Evolutionary conservation across 1,140 invertebrate species (phyloP).

Genomic region (Sitodiplosis mosellana): DNA sequence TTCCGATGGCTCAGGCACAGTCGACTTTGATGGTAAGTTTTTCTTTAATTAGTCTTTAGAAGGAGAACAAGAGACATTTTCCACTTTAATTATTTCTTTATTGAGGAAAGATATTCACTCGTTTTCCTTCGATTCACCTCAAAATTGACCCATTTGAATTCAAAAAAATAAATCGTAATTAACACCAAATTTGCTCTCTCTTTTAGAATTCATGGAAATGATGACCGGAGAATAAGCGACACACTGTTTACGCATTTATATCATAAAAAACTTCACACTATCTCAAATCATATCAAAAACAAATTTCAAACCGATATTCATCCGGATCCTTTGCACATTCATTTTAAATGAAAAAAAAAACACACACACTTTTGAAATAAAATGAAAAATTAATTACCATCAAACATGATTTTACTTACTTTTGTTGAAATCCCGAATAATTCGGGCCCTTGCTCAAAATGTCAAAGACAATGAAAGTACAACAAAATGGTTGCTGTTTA

Average conservation of each 20-base stretch:
- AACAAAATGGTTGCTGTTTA: no score
- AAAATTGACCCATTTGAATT: background rate
- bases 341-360: slow-evolving; percentile 2
- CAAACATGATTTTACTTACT: no score
- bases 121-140: background rate
- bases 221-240: slow-evolving; percentile 72
- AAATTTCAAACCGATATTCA: background rate
- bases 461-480: no score
- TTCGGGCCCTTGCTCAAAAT: no score
- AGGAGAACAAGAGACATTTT: background rate
- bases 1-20: slow-evolving; percentile 67
- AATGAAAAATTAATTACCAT: no score
- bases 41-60: background rate
- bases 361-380: no score
- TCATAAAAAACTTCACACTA: background rate
- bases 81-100: background rate
- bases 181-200: slow-evolving; percentile 10
- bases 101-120: background rate
- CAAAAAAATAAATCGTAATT: background rate
- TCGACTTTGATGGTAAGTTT: slow-evolving; percentile 41
- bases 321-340: background rate
- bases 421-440: no score
- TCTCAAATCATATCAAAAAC: background rate
- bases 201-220: slow-evolving; percentile 92
- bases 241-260: no score